Conservation (phyloP, 2,888 invertebrate species). For the Didymodactylos carnosus region DNA sequence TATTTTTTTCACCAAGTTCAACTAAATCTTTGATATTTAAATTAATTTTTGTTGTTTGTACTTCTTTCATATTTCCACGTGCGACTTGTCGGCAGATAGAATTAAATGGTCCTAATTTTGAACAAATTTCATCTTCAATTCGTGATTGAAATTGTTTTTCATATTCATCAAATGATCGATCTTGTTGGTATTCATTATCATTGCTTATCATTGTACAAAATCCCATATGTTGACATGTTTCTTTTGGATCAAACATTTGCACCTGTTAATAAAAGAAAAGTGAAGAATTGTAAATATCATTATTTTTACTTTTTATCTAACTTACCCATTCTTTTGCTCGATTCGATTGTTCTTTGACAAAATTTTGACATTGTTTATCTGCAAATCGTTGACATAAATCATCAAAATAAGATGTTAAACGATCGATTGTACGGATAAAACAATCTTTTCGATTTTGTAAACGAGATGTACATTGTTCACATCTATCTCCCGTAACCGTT, state of each 20-base stretch:
- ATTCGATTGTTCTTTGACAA: not conserved
- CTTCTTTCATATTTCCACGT: not conserved
- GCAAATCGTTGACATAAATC: not conserved
- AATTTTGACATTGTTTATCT: not conserved
- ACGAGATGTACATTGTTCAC: not conserved
- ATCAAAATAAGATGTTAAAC: not conserved
- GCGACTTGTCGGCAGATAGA: not conserved
- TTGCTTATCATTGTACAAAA: not conserved
- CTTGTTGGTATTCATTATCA: too few relatives aligned
- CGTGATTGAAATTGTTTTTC: not conserved
- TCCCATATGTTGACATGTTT: not conserved
- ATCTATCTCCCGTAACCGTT: too few relatives aligned
- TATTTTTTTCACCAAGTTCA: not conserved
- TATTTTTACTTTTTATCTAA: too few relatives aligned
- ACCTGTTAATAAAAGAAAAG: too few relatives aligned
- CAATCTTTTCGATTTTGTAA: not conserved
- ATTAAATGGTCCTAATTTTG: not conserved
- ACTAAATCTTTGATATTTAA: not conserved
- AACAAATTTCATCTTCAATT: not conserved
- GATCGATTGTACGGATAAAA: not conserved
- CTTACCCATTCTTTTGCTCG: not conserved
- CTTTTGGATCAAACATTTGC: not conserved
- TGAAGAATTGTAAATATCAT: too few relatives aligned
- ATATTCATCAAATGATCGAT: not conserved
- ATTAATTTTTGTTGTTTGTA: not conserved